Conservation (phyloP, 2,888 invertebrate genomes). For the Stenodera caucasica region DNA sequence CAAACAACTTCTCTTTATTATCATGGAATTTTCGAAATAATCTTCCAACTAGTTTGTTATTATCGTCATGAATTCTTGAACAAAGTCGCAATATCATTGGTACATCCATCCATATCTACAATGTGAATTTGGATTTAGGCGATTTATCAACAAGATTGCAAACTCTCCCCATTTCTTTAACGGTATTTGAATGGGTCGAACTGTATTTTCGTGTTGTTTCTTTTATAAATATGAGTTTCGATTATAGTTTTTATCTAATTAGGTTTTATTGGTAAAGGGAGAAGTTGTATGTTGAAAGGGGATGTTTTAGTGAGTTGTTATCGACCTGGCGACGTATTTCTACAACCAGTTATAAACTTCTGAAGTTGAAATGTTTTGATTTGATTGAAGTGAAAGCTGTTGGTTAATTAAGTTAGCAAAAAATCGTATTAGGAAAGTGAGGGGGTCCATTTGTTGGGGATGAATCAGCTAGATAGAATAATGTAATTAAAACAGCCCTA, state of each 20-base stretch:
- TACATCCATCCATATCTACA: not conserved
- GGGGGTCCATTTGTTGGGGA: conserved; percentile 11
- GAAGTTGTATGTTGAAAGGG: not conserved
- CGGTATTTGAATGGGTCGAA: too few relatives aligned
- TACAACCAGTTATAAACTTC: conserved; percentile 11
- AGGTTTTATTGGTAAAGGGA: too few relatives aligned
- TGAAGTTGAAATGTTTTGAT: conserved; percentile 14
- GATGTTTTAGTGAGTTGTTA: not conserved
- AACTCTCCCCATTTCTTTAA: too few relatives aligned
- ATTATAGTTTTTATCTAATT: not conserved
- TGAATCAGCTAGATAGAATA: conserved; percentile 11
- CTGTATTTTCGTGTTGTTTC: not conserved
- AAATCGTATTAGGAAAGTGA: conserved; percentile 14
- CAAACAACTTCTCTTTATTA: conserved; percentile 3
- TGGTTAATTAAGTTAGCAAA: conserved; percentile 15
- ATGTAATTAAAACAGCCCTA: conserved; percentile 10
- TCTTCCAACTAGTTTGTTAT: conserved; percentile 2
- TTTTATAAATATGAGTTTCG: not conserved
- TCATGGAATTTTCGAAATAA: conserved; percentile 2
- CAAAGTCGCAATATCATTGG: too few relatives aligned
- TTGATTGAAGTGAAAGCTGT: conserved; percentile 15
- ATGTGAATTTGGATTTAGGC: not conserved
- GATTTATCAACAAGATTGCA: not conserved
- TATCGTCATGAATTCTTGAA: too few relatives aligned
- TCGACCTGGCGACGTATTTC: not conserved